These are phyloP conservation scores for Camarhynchus parvulus DNA, from an alignment of 2,113 vertebrate species.

Conservation along the genomic window DNA sequence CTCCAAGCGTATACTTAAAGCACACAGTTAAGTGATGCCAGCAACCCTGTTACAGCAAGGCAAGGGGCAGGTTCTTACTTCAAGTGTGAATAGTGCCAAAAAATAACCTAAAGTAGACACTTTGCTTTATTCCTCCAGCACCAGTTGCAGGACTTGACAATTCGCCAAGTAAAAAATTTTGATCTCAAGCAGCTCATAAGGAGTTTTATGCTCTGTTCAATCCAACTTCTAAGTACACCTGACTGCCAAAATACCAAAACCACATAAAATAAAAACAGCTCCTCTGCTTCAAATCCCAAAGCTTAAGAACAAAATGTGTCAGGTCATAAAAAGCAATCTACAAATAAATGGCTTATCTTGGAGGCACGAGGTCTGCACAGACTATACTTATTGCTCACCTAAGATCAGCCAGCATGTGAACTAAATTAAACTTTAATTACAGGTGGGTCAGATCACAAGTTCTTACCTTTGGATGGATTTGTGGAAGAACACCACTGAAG, in stretches of 20 bases:
- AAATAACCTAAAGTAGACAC: neutral
- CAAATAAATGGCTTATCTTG: neutral
- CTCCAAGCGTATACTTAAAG: constrained; percentile 2
- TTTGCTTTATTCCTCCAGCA: neutral
- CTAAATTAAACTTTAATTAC: neutral
- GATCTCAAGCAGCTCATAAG: neutral
- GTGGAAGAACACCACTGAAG: neutral
- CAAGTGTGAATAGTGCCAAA: neutral
- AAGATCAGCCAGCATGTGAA: neutral
- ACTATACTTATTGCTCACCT: neutral
- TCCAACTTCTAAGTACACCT: neutral
- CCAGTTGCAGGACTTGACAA: accelerated
- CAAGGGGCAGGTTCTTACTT: neutral
- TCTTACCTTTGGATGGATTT: neutral
- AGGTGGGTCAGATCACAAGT: neutral
- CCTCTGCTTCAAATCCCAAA: neutral
- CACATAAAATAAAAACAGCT: neutral
- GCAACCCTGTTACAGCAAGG: neutral
- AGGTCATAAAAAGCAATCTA: neutral
- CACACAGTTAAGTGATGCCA: neutral
- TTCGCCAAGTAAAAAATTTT: neutral
- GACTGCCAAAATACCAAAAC: neutral
- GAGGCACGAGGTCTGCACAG: neutral
- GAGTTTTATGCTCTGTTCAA: neutral
- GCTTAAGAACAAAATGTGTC: neutral